A percentile compares a stretch with the other conserved stretches of the same genome.
Conservation (phyloP, 1,140 invertebrate genomes). For the Achroia grisella region DNA sequence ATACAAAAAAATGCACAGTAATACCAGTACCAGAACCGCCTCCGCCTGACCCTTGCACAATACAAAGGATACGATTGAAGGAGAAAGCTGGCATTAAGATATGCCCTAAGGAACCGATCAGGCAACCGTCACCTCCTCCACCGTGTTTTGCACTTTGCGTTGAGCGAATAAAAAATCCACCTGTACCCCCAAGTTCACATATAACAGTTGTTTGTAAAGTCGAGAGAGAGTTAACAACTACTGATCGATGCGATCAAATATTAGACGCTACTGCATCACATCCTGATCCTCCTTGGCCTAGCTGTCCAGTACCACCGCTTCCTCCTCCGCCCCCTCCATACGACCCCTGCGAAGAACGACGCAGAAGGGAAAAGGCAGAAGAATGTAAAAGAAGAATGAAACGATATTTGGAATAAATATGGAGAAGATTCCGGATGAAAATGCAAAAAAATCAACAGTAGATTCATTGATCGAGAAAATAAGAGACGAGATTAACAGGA, state of each 20-base stretch:
- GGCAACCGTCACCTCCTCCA: conserved; percentile 20
- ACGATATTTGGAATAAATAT: conserved; percentile 35
- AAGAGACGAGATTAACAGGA: conserved; percentile 10
- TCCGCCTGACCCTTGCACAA: conserved; percentile 29
- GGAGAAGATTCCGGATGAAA: conserved; percentile 9
- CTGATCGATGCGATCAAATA: conserved; percentile 36
- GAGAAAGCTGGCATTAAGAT: conserved; percentile 39
- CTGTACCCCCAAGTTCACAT: conserved; percentile 7
- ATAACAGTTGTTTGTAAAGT: conserved; percentile 29
- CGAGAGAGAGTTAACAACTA: conserved; percentile 16
- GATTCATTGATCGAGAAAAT: conserved; percentile 22
- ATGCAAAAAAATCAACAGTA: conserved; percentile 5
- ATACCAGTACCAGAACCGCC: conserved; percentile 29
- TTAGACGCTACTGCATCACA: conserved; percentile 18
- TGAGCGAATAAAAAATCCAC: conserved; percentile 48
- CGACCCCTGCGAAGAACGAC: conserved; percentile 35
- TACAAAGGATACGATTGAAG: conserved; percentile 31
- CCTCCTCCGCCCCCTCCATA: conserved; percentile 22
- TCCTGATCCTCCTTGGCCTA: conserved; percentile 31
- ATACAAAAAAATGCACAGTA: conserved; percentile 36
- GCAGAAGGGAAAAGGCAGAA: conserved; percentile 17
- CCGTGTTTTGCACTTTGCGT: conserved; percentile 36
- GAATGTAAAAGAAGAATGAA: conserved; percentile 40
- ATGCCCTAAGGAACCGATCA: conserved; percentile 26
- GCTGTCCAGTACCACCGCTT: conserved; percentile 26